phyloP scores from a whole-genome alignment of 2,888 invertebrate species.

The Harmothoe impar region DNA sequence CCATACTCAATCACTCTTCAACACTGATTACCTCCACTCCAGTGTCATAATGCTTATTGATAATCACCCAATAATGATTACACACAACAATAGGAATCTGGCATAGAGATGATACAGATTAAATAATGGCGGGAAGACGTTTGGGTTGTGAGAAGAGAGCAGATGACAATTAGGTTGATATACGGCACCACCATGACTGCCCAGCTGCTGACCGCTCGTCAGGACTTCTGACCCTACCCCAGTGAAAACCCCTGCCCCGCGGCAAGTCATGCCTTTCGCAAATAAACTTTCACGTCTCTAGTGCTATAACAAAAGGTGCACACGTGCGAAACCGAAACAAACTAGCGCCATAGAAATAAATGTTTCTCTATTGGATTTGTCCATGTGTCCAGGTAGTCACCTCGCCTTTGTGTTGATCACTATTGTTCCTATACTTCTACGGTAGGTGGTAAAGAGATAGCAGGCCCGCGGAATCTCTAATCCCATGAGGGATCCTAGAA shows the following conservation, averaged over 20 bases:
- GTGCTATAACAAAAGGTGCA: neutral
- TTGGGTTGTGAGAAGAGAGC: neutral
- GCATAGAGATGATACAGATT: too few species aligned
- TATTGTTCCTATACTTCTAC: neutral
- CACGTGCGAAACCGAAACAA: slow-evolving; percentile 13
- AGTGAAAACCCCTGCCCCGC: neutral
- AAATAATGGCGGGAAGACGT: neutral
- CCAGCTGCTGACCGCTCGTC: neutral
- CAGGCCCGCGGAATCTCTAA: too few species aligned
- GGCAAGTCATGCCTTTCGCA: slow-evolving; percentile 18
- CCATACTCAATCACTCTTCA: neutral
- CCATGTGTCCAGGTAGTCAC: too few species aligned
- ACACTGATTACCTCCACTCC: neutral
- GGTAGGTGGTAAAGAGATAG: neutral
- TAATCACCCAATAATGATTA: too few species aligned
- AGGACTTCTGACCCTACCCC: neutral
- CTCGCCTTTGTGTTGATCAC: neutral
- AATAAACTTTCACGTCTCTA: neutral
- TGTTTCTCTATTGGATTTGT: neutral
- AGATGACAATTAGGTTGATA: neutral
- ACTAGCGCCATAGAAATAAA: neutral
- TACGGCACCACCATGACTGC: neutral
- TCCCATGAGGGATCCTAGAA: too few species aligned
- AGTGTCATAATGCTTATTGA: too few species aligned
- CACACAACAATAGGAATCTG: too few species aligned